Percentiles rank a stretch among this genome's conserved stretches.
Evolutionary conservation across 2,888 invertebrate genomes (phyloP).

Genomic region (Camptogramma bilineatum): DNA sequence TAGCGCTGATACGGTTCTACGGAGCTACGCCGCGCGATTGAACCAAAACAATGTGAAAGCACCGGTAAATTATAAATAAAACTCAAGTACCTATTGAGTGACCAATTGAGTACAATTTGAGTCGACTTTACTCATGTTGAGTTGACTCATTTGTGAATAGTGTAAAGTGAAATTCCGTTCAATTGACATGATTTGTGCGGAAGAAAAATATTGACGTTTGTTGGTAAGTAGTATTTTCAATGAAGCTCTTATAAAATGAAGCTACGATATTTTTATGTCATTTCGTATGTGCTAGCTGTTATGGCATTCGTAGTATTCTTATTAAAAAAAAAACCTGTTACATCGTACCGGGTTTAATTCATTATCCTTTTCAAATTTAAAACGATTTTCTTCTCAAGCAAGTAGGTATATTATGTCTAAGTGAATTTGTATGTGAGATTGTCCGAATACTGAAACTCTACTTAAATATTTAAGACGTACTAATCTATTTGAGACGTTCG

Average conservation of each 20-base stretch:
- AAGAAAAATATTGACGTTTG: conserved; percentile 28
- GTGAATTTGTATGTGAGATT: no score
- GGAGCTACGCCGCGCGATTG: conserved; percentile 49
- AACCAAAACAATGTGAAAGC: conserved; percentile 43
- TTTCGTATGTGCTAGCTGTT: neutral
- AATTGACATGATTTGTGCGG: conserved; percentile 31
- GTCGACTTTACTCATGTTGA: neutral
- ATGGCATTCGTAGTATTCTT: neutral
- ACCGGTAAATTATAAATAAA: conserved; percentile 49
- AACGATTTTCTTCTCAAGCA: no score
- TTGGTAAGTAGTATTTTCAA: conserved; percentile 25
- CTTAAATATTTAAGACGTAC: no score
- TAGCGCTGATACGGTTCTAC: conserved; percentile 61
- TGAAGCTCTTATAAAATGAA: neutral
- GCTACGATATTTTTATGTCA: neutral
- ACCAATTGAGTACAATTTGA: conserved; percentile 27
- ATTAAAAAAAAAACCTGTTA: neutral
- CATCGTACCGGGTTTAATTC: neutral
- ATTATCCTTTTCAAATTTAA: no score
- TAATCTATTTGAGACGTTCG: no score
- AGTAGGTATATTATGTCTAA: no score
- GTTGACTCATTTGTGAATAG: neutral
- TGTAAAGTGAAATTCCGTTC: conserved; percentile 22
- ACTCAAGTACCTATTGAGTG: conserved; percentile 34
- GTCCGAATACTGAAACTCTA: no score